phyloP scores from a whole-genome alignment of 2,888 invertebrate species.

The Drosophila nr. fundita region DNA sequence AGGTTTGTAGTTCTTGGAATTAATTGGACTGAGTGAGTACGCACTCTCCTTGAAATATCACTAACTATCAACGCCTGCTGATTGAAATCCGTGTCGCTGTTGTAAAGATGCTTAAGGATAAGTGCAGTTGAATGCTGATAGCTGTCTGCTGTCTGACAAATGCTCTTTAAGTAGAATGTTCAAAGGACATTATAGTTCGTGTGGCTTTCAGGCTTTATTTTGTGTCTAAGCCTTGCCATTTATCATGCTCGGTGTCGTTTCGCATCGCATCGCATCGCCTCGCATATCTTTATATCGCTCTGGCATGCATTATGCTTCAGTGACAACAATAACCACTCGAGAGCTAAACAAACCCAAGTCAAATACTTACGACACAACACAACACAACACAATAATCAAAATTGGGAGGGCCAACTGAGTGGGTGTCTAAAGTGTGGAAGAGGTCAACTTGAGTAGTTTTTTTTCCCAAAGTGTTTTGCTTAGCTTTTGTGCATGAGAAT shows the following conservation, averaged over 20 bases:
- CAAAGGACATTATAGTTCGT: constrained; percentile 32
- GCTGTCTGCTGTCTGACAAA: constrained; percentile 48
- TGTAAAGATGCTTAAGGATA: constrained; percentile 50
- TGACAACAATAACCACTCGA: constrained; percentile 78
- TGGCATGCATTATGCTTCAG: constrained; percentile 58
- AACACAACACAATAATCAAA: constrained; percentile 38
- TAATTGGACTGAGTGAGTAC: constrained; percentile 1
- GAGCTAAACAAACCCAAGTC: constrained; percentile 51
- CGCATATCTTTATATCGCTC: constrained; percentile 45
- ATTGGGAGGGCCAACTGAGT: not conserved
- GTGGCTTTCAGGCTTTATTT: constrained; percentile 50
- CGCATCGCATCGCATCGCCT: constrained; percentile 16
- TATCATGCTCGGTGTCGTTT: constrained; percentile 53
- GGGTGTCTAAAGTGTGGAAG: constrained; percentile 4
- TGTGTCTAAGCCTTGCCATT: constrained; percentile 59
- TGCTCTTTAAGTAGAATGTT: constrained; percentile 44
- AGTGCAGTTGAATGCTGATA: constrained; percentile 56
- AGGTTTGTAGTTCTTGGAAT: not conserved
- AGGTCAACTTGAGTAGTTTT: constrained; percentile 45
- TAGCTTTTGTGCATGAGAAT: constrained; percentile 10
- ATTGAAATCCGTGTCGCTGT: constrained; percentile 52
- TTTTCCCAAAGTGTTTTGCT: constrained; percentile 32
- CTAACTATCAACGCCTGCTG: constrained; percentile 3
- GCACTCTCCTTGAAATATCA: not conserved
- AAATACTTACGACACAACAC: constrained; percentile 38